phyloP scores from a whole-genome alignment of 2,888 invertebrate genomes.

The Petrolisthes manimaculis region DNA sequence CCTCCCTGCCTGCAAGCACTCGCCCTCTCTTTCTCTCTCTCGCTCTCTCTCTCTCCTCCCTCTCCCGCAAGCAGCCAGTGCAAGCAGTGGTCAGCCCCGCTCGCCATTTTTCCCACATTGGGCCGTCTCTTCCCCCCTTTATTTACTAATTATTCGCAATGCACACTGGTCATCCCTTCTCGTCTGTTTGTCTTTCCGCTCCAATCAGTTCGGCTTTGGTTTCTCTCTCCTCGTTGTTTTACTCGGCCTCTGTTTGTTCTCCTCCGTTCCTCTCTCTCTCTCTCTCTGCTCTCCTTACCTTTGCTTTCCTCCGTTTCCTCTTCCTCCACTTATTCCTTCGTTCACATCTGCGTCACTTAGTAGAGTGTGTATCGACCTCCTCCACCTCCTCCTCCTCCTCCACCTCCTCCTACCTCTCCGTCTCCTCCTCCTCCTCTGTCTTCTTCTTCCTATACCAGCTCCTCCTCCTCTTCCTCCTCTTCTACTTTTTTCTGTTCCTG shows the following conservation, averaged over 20 bases:
- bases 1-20: neutral
- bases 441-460: neutral
- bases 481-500: neutral
- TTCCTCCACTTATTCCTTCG: neutral
- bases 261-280: neutral
- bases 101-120: conserved; percentile 20
- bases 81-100: conserved; percentile 52
- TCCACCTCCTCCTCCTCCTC: neutral
- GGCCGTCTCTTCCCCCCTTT: conserved; percentile 51
- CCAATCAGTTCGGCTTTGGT: conserved; percentile 51
- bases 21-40: neutral
- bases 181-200: conserved; percentile 53
- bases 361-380: neutral
- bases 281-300: neutral
- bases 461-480: conserved; percentile 15
- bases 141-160: conserved; percentile 60
- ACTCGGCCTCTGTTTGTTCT: conserved; percentile 24
- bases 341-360: neutral
- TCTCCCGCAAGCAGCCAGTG: conserved; percentile 6
- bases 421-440: neutral
- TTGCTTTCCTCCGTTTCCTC: neutral
- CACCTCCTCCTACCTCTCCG: neutral
- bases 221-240: conserved; percentile 31
- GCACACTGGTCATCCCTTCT: conserved; percentile 55
- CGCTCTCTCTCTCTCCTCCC: neutral